Conservation (phyloP, 2,888 invertebrate species). For the Beris morrisii region DNA sequence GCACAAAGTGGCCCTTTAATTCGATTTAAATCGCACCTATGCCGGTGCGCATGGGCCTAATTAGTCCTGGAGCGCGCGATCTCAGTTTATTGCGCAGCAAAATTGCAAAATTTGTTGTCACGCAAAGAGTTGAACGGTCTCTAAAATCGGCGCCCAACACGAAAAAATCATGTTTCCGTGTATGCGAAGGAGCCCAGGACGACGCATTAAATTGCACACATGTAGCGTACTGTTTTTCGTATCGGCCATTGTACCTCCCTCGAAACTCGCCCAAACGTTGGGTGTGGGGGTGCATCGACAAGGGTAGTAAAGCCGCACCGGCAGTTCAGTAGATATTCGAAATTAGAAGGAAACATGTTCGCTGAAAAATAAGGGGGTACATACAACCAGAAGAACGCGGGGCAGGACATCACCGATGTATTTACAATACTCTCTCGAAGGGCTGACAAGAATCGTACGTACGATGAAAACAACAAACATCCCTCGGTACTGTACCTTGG, state of each 20-base stretch:
- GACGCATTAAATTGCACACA: constrained; percentile 12
- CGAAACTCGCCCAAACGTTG: constrained; percentile 4
- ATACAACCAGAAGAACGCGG: not conserved
- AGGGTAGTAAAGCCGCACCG: constrained; percentile 20
- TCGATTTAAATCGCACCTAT: not conserved
- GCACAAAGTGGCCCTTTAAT: not conserved
- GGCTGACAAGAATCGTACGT: not conserved
- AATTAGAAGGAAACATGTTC: constrained; percentile 37
- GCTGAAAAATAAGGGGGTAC: constrained; percentile 23
- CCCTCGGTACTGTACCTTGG: constrained; percentile 29
- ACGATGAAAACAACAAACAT: constrained; percentile 35
- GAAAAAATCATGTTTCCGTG: constrained; percentile 19
- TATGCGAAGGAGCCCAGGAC: not conserved
- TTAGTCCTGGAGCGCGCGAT: constrained; percentile 12
- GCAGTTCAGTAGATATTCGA: constrained; percentile 33
- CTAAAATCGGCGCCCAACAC: constrained; percentile 31
- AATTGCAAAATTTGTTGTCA: constrained; percentile 31
- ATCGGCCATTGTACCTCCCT: constrained; percentile 31
- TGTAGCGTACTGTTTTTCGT: constrained; percentile 15
- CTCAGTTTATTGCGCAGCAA: constrained; percentile 31
- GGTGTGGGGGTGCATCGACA: constrained; percentile 27
- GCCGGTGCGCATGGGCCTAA: not conserved
- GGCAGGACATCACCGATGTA: not conserved
- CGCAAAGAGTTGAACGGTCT: constrained; percentile 36
- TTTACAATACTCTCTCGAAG: not conserved